These are phyloP conservation scores for Hydrolagus colliei DNA, from an alignment of 2,797 vertebrate genomes.

Conservation along the genomic window DNA sequence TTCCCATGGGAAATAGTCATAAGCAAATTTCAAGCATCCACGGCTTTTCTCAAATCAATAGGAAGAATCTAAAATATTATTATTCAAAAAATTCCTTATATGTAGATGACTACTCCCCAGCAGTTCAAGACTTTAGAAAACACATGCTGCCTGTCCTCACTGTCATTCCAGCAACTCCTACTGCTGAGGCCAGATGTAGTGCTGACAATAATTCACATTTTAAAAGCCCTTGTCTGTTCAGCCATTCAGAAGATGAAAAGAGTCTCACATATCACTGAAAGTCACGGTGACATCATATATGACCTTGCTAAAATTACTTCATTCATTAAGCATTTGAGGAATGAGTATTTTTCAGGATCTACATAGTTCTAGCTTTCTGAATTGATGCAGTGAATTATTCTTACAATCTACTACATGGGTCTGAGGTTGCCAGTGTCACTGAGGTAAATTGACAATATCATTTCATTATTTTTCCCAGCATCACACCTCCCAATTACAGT, in stretches of 20 bases:
- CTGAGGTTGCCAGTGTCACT: too few relatives aligned
- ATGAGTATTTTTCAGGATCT: neutral
- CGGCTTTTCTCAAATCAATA: neutral
- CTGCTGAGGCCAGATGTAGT: constrained; percentile 1
- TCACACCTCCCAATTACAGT: neutral
- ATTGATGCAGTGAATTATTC: neutral
- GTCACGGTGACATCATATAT: neutral
- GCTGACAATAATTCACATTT: neutral
- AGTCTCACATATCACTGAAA: neutral
- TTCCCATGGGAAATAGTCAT: neutral
- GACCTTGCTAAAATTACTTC: neutral
- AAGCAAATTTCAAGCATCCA: neutral
- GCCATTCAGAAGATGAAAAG: neutral
- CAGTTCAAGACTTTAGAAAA: neutral
- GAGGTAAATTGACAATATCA: too few relatives aligned
- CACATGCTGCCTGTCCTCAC: neutral
- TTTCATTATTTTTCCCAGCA: too few relatives aligned
- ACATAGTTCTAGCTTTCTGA: neutral
- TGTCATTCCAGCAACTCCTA: neutral
- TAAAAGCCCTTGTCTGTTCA: neutral
- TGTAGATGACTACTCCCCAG: neutral
- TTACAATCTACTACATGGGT: too few relatives aligned
- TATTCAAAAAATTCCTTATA: neutral
- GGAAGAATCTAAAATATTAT: constrained; percentile 1
- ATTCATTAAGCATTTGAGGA: neutral